Percentiles rank a stretch among this genome's conserved stretches.
These are phyloP conservation scores for Apis cerana DNA, from an alignment of 1,140 invertebrate genomes.

Conservation along the genomic window DNA sequence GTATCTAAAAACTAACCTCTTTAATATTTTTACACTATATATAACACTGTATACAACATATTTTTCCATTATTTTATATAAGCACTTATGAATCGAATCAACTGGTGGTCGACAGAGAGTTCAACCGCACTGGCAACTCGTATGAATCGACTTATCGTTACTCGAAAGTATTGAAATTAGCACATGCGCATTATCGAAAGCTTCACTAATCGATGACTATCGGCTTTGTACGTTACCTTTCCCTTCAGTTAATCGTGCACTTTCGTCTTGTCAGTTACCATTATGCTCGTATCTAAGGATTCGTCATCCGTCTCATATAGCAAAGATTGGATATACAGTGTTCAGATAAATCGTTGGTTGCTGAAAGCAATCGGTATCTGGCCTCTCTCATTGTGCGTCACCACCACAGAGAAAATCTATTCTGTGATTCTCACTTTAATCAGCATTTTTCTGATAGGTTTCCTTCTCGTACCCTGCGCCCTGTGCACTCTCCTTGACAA, in stretches of 20 bases:
- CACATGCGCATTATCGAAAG: conserved; percentile 52
- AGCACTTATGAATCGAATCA: background rate
- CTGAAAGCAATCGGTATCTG: conserved; percentile 53
- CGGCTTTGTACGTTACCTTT: background rate
- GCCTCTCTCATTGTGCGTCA: conserved; percentile 36
- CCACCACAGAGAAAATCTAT: conserved; percentile 16
- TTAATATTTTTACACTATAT: no score
- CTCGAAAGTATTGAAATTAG: background rate
- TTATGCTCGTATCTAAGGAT: background rate
- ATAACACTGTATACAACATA: no score
- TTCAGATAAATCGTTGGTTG: conserved; percentile 59
- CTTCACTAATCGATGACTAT: conserved; percentile 8
- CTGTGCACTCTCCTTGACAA: conserved; percentile 45
- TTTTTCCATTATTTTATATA: no score
- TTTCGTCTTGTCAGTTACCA: conserved; percentile 15
- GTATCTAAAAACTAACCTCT: no score
- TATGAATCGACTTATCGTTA: background rate
- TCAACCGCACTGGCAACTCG: background rate
- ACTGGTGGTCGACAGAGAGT: background rate
- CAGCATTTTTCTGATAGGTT: conserved; percentile 54
- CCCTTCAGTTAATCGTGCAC: conserved; percentile 5
- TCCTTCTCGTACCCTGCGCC: conserved; percentile 46
- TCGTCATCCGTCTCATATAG: no score
- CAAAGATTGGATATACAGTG: conserved; percentile 48
- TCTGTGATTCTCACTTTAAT: conserved; percentile 13